Percentiles rank a stretch among this genome's conserved stretches.
These are phyloP conservation scores for Cephus sareptanus DNA, from an alignment of 2,888 invertebrate genomes.

Conservation along the genomic window DNA sequence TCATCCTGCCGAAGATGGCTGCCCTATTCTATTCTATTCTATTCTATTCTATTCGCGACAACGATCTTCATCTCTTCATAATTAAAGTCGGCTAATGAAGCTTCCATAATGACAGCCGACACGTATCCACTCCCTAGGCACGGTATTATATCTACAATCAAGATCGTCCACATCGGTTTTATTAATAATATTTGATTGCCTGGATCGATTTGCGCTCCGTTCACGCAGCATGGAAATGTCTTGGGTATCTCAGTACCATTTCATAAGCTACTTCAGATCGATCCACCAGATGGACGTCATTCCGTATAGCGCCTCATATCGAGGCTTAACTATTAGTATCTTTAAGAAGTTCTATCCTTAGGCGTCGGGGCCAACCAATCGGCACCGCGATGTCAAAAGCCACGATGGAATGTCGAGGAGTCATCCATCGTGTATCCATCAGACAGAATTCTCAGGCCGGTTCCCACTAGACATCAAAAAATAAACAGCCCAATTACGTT, in stretches of 20 bases:
- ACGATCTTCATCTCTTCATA: conserved; percentile 50
- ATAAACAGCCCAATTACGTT: conserved; percentile 35
- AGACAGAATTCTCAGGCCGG: conserved; percentile 22
- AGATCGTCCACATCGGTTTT: conserved; percentile 32
- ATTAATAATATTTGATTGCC: conserved; percentile 33
- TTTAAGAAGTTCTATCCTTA: no score
- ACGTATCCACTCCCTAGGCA: conserved; percentile 37
- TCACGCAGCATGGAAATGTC: neutral
- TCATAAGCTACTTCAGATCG: no score
- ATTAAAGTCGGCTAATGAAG: conserved; percentile 58
- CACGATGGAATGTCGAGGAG: conserved; percentile 30
- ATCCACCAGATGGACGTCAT: no score
- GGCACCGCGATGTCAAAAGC: neutral
- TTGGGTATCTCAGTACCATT: neutral
- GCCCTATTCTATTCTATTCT: conserved; percentile 23
- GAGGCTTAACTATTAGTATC: no score
- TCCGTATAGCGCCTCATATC: no score
- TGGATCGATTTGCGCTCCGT: conserved; percentile 11
- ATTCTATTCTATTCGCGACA: conserved; percentile 47
- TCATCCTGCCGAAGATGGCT: conserved; percentile 35
- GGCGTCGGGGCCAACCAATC: neutral
- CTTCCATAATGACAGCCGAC: conserved; percentile 34
- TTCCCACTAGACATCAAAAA: conserved; percentile 22
- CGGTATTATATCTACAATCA: conserved; percentile 36
- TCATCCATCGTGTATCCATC: conserved; percentile 41